phyloP scores from a whole-genome alignment of 2,113 vertebrate species.

The Nanorana parkeri region DNA sequence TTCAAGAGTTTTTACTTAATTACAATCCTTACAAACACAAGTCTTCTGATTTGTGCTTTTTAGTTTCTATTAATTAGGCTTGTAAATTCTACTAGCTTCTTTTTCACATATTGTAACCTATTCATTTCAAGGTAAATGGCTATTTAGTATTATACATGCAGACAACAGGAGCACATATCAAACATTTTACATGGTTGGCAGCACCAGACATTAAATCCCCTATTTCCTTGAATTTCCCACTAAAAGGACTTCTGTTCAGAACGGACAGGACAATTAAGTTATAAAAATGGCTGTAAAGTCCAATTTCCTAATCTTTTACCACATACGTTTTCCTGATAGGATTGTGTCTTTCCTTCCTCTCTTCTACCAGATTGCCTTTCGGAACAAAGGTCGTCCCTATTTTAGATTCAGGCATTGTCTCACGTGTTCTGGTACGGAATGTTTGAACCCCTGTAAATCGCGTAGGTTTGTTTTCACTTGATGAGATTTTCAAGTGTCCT shows the following conservation, averaged over 20 bases:
- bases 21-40: no score
- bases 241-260: constrained; percentile 30
- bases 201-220: no score
- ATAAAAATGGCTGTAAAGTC: constrained; percentile 31
- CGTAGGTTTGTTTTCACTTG: not conserved
- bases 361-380: constrained; percentile 15
- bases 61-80: no score
- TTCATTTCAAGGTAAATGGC: no score
- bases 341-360: constrained; percentile 51
- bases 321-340: constrained; percentile 27
- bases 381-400: constrained; percentile 47
- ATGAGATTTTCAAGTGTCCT: constrained; percentile 25
- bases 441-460: constrained; percentile 6
- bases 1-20: no score
- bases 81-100: no score
- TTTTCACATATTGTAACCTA: no score
- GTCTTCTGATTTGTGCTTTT: no score
- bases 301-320: constrained; percentile 42
- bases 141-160: no score
- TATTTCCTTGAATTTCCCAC: not conserved
- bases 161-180: no score
- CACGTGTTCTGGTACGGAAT: constrained; percentile 11
- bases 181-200: no score
- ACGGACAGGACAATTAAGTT: constrained; percentile 21
- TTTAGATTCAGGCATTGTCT: constrained; percentile 12